Evolutionary conservation across 2,113 vertebrate genomes (phyloP).

Genomic region (Cynoglossus semilaevis): DNA sequence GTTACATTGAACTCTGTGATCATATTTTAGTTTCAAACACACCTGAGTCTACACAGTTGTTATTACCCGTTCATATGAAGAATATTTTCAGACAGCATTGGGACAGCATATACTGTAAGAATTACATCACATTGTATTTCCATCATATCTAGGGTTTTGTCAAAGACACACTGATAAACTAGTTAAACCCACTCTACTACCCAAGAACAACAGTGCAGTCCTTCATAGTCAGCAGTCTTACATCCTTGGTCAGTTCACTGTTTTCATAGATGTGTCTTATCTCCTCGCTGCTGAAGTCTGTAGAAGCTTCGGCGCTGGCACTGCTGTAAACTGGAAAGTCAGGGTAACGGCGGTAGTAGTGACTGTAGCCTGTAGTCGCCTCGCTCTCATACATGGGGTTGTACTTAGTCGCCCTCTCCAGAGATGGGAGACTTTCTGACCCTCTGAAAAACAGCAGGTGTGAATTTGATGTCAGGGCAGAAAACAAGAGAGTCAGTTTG

Average conservation of each 20-base stretch:
- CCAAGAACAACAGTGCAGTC: not conserved
- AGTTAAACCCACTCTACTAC: not conserved
- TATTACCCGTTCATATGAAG: not conserved
- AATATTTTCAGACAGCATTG: not conserved
- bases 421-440: slow-evolving; percentile 82
- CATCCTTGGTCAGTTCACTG: slow-evolving; percentile 91
- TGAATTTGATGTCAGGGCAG: not conserved
- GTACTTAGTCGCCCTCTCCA: slow-evolving; percentile 89
- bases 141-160: no score
- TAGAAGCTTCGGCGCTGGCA: slow-evolving; percentile 83
- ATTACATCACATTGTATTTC: no score
- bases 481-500: not conserved
- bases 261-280: slow-evolving; percentile 92
- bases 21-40: not conserved
- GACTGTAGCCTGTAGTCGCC: slow-evolving; percentile 79
- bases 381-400: slow-evolving; percentile 90
- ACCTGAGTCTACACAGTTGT: not conserved
- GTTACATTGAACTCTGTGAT: not conserved
- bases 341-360: slow-evolving; percentile 81
- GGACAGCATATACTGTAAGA: no score
- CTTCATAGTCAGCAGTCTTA: slow-evolving; percentile 33
- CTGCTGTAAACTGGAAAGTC: slow-evolving; percentile 80
- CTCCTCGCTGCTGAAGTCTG: slow-evolving; percentile 92
- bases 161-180: not conserved
- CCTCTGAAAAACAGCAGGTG: slow-evolving; percentile 64